Percentiles rank a stretch among this genome's conserved stretches.
Conservation (phyloP, 2,113 vertebrate genomes). For the Erythrocercus mccallii region DNA sequence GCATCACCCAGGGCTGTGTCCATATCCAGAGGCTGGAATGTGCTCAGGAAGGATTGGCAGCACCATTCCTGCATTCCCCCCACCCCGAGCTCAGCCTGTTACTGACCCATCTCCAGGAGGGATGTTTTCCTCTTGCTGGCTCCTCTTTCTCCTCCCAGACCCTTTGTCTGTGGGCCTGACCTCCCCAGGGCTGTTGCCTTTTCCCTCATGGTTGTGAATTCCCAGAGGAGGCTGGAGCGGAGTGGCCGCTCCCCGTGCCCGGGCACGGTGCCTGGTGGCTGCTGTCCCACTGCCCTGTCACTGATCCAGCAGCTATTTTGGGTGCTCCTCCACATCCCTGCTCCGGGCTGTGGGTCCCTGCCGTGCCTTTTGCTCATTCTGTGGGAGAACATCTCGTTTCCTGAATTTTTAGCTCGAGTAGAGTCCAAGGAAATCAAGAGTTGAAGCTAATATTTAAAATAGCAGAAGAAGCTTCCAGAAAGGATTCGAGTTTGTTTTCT, state of each 20-base stretch:
- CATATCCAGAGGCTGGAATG: not conserved
- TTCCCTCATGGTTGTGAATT: not conserved
- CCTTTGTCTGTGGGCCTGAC: not conserved
- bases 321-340: not conserved
- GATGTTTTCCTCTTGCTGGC: not conserved
- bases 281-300: not conserved
- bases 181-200: not conserved
- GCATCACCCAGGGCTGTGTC: not conserved
- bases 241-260: not conserved
- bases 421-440: slow-evolving; percentile 3
- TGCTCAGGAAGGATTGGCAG: not conserved
- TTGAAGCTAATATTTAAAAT: not conserved
- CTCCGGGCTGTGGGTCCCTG: not conserved
- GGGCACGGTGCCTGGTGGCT: not conserved
- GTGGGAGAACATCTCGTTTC: slow-evolving; percentile 35
- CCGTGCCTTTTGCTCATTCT: not conserved
- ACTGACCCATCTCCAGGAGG: not conserved
- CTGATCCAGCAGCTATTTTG: not conserved
- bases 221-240: not conserved
- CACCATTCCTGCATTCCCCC: not conserved
- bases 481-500: not conserved
- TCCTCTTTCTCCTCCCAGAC: not conserved
- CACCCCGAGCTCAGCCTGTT: not conserved
- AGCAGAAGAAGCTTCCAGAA: slow-evolving; percentile 5
- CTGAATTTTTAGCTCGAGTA: not conserved